Base-by-base conservation (phyloP, 64 coral and sea anemone species). In the Catalaphyllia jardinei region DNA sequence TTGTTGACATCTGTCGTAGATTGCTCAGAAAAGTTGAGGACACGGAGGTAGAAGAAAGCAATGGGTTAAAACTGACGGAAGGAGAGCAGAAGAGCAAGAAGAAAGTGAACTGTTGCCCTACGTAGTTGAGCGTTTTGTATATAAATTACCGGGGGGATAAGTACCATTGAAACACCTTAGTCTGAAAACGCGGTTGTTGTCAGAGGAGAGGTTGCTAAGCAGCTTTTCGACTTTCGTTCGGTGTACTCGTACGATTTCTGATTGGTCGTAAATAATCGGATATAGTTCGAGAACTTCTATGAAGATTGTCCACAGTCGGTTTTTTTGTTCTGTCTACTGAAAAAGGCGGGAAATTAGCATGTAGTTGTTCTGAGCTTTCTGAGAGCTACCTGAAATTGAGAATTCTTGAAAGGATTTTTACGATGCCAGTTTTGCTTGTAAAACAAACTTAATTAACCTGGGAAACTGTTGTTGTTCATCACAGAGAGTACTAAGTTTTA, bases 1-100 rank as follows among this genome's bases (percentile, higher is more conserved):
- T 67, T 14, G 28, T 33, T 62, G 27, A 2, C 28, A 42, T 71
- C n/a, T 75, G 9, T 42, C 31, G 19, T 33, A 92, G 90, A 51
- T 78, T 92, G 90, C 76, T 92, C 29, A 84, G 73, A 78, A 79
- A 78, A 46, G 54, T 92, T 25, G 90, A 92, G 71, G 90, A 92
- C 52, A 79, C 49, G 11, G 90, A 92, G 54, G 59, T 92, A 22
- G 64, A 86, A 12, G 63, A 79, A n/a, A 86, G 77, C 61, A 79
- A 60, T 50, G 79, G 89, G 38, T 30, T 92, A 57, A 80, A 13
- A 35, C 20, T 92, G n/a, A 67, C 82, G 62, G 90, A 87, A 71
- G 75, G 73, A 9, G 90, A 92, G 12, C 19, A 51, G 10, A 92
- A 92, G 55, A 81, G 64, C 60, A 92, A 92, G 83, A 92, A 84